Evolutionary conservation across 2,888 invertebrate species (phyloP).

Genomic region (Andrena dorsata): DNA sequence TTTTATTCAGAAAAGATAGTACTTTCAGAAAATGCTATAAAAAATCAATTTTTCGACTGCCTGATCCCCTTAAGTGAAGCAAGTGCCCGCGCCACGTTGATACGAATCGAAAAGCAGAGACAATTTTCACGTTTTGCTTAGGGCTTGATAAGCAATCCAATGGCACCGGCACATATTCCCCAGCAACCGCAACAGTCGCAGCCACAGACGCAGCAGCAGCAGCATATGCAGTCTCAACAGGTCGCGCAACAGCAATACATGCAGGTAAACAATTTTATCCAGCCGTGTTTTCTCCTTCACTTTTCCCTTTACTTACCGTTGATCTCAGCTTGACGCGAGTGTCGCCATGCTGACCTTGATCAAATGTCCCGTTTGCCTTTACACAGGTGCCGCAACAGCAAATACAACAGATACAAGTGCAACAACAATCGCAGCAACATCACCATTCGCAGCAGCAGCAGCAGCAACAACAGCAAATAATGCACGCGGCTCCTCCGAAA

Average conservation of each 20-base stretch:
- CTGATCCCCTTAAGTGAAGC: too few species aligned
- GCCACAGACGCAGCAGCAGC: constrained; percentile 62
- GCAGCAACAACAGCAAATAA: constrained; percentile 81
- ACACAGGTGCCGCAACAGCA: constrained; percentile 79
- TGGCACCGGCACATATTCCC: constrained; percentile 82
- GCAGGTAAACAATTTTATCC: constrained; percentile 81
- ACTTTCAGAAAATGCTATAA: too few species aligned
- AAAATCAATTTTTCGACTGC: too few species aligned
- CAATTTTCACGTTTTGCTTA: constrained; percentile 53
- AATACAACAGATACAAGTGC: constrained; percentile 76
- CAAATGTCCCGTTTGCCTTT: not conserved
- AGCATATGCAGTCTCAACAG: constrained; percentile 83
- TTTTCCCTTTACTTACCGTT: not conserved
- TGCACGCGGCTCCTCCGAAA: constrained; percentile 82
- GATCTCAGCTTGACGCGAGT: too few species aligned
- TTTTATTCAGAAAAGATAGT: too few species aligned
- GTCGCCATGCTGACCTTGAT: too few species aligned
- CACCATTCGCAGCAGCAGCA: constrained; percentile 81
- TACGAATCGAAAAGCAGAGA: not conserved
- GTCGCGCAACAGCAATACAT: constrained; percentile 84
- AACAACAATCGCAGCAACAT: constrained; percentile 77
- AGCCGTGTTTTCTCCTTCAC: not conserved
- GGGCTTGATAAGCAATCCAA: constrained; percentile 82
- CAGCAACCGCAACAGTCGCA: constrained; percentile 73
- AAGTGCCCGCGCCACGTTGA: too few species aligned